A percentile compares a stretch with the other conserved stretches of the same genome.
Conservation (phyloP, 2,888 invertebrate species). For the Thumatha senex region DNA sequence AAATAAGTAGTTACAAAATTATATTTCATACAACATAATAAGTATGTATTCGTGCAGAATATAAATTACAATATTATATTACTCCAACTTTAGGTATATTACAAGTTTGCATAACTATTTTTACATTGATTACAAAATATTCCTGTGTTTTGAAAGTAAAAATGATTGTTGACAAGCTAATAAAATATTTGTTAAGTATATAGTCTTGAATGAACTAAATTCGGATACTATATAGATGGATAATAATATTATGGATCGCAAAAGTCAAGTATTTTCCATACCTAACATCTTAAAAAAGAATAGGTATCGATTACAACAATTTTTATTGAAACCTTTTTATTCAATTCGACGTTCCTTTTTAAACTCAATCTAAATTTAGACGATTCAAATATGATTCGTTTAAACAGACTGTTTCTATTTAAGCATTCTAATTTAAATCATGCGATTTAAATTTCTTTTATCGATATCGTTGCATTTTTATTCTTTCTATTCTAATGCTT, state of each 20-base stretch:
- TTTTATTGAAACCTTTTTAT: background rate
- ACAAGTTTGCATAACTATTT: slow-evolving; percentile 17
- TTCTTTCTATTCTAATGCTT: background rate
- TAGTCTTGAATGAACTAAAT: no score
- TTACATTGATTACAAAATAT: slow-evolving; percentile 25
- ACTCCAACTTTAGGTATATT: slow-evolving; percentile 8
- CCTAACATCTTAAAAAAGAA: no score
- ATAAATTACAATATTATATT: slow-evolving; percentile 10
- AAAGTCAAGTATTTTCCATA: no score
- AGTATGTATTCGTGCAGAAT: slow-evolving; percentile 9
- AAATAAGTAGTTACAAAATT: background rate
- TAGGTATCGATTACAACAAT: background rate
- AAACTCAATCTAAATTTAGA: slow-evolving; percentile 2
- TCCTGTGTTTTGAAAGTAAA: no score
- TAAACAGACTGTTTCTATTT: slow-evolving; percentile 1
- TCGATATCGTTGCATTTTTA: background rate
- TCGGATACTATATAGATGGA: no score
- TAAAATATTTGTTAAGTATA: no score
- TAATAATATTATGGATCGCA: no score
- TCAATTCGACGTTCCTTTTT: background rate
- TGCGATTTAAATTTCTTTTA: no score
- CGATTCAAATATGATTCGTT: slow-evolving; percentile 8
- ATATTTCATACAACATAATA: background rate
- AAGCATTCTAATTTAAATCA: background rate
- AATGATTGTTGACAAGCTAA: no score